These are phyloP conservation scores for Anolis carolinensis DNA, from an alignment of 2,113 vertebrate species.

Conservation along the genomic window DNA sequence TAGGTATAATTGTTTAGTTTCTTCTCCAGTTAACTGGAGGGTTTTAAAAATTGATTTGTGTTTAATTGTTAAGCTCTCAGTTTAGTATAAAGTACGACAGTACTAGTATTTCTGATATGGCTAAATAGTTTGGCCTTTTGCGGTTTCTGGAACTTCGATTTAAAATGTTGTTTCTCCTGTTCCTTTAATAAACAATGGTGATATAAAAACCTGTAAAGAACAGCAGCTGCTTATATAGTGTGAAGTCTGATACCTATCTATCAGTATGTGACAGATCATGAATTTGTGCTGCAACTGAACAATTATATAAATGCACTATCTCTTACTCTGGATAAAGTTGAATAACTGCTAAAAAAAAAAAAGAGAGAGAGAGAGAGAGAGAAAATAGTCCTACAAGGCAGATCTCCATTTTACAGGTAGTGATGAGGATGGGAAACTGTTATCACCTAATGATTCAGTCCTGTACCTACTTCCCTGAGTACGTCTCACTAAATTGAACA, in stretches of 20 bases:
- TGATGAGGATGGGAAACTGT: background rate
- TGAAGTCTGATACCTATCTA: background rate
- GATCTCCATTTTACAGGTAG: background rate
- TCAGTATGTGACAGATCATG: conserved; percentile 22
- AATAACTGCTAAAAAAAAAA: background rate
- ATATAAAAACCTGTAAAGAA: conserved; percentile 32
- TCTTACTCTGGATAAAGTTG: conserved; percentile 2
- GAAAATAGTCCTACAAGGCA: background rate
- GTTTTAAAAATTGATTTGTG: conserved; percentile 23
- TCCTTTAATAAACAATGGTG: background rate
- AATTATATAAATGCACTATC: conserved; percentile 50
- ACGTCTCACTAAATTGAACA: background rate
- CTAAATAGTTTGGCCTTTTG: conserved; percentile 18
- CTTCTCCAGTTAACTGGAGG: conserved; percentile 15
- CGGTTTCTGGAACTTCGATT: conserved; percentile 24
- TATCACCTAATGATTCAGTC: background rate
- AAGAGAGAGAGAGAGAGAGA: no score
- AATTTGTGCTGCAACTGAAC: conserved; percentile 12
- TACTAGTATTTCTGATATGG: conserved; percentile 24
- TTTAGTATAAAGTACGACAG: conserved; percentile 5
- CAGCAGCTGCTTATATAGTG: conserved; percentile 19
- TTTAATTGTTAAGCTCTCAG: conserved; percentile 28
- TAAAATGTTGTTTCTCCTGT: conserved; percentile 2
- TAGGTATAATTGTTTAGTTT: conserved; percentile 46
- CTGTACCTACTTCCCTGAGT: background rate